phyloP scores from a whole-genome alignment of 2,113 vertebrate genomes.

The Oostethus manadensis region DNA sequence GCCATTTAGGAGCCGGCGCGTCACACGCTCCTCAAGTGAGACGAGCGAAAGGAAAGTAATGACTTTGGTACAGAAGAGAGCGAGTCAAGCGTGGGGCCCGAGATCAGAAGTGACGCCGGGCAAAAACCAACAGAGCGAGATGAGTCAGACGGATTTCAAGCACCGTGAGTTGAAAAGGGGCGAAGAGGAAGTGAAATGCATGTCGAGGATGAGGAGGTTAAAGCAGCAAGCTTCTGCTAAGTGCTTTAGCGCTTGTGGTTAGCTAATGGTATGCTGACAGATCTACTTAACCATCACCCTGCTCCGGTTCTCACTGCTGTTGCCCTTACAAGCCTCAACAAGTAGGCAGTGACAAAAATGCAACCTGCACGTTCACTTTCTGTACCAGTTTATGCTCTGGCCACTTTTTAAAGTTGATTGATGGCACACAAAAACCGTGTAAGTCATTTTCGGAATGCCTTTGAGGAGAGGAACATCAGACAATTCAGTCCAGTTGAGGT shows the following conservation, averaged over 20 bases:
- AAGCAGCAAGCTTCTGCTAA: constrained; percentile 56
- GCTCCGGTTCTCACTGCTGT: constrained; percentile 26
- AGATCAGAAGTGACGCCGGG: constrained; percentile 22
- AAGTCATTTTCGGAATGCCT: too few species aligned
- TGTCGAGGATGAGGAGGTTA: constrained; percentile 32
- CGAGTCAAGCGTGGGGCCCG: background rate
- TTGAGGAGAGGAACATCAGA: too few species aligned
- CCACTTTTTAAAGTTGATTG: background rate
- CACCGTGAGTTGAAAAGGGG: constrained; percentile 2
- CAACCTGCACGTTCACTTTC: constrained; percentile 31
- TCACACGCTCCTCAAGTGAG: background rate
- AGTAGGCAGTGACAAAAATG: constrained; percentile 14
- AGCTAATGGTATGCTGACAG: constrained; percentile 53
- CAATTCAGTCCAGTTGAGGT: too few species aligned
- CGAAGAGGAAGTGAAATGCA: background rate
- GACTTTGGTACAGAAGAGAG: constrained; percentile 2
- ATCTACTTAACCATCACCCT: constrained; percentile 43
- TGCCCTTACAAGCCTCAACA: constrained; percentile 41
- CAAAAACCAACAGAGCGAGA: constrained; percentile 6
- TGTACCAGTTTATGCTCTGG: constrained; percentile 2
- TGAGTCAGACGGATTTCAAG: constrained; percentile 17
- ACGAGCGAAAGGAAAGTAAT: constrained; percentile 20
- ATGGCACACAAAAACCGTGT: too few species aligned
- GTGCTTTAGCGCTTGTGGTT: constrained; percentile 53
- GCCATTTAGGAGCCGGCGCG: constrained; percentile 17